These are phyloP conservation scores for Gryllus bimaculatus DNA, from an alignment of 1,140 invertebrate species.

Conservation along the genomic window DNA sequence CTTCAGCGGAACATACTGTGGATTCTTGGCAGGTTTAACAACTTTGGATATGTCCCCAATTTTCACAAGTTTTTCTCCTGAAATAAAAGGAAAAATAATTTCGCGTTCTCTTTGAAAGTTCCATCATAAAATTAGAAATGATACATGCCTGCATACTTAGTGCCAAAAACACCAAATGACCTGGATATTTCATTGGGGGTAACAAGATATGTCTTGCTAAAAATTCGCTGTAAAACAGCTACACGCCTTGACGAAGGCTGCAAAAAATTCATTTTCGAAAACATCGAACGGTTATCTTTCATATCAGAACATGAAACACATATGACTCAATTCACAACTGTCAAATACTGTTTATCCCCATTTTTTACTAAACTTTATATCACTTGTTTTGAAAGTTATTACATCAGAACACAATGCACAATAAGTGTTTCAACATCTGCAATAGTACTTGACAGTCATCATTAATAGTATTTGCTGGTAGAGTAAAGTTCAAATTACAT, in stretches of 20 bases:
- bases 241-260: neutral
- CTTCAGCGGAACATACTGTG: slow-evolving; percentile 72
- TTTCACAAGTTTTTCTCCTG: slow-evolving; percentile 38
- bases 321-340: too few relatives aligned
- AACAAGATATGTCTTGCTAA: neutral
- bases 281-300: neutral
- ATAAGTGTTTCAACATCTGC: too few relatives aligned
- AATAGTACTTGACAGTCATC: too few relatives aligned
- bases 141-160: neutral
- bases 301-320: neutral
- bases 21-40: slow-evolving; percentile 50
- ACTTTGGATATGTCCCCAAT: slow-evolving; percentile 67
- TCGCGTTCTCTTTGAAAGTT: neutral
- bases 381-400: too few relatives aligned
- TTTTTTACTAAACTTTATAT: too few relatives aligned
- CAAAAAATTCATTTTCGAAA: neutral
- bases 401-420: too few relatives aligned
- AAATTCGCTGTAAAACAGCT: neutral
- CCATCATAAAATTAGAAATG: neutral
- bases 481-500: too few relatives aligned
- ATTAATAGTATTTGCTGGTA: too few relatives aligned
- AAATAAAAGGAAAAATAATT: neutral
- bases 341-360: too few relatives aligned
- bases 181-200: neutral
- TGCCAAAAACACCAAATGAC: neutral